A percentile compares a stretch with the other conserved stretches of the same genome.
These are phyloP conservation scores for Pangasius sanitwongsei DNA, from an alignment of 2,797 vertebrate genomes.

Conservation along the genomic window DNA sequence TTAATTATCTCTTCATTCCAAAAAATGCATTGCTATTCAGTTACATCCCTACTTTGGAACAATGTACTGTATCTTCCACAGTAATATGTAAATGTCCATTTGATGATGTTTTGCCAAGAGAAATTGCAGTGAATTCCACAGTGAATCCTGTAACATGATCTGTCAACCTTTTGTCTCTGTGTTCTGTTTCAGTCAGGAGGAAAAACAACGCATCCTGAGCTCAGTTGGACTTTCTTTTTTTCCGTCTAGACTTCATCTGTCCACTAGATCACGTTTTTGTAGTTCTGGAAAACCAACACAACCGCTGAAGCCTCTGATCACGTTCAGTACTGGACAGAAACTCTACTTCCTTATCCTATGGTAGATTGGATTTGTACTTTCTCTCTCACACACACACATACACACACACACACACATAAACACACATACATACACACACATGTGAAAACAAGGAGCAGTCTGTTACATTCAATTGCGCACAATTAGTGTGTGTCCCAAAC, in stretches of 20 bases:
- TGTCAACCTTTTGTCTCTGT: not conserved
- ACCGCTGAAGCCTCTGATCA: conserved; percentile 25
- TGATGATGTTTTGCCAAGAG: not conserved
- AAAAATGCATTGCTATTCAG: not conserved
- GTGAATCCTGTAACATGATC: not conserved
- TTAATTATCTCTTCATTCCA: not conserved
- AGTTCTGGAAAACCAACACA: not conserved
- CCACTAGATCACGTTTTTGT: conserved; percentile 1
- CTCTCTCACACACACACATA: not conserved
- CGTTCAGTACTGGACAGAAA: conserved; percentile 16
- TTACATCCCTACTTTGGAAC: not conserved
- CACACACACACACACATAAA: conserved; percentile 3
- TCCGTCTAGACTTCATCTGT: conserved; percentile 34
- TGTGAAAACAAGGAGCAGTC: not conserved
- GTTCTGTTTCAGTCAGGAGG: conserved; percentile 29
- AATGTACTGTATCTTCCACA: not conserved
- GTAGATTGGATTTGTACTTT: not conserved
- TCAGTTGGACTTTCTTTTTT: conserved; percentile 16
- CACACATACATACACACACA: conserved; percentile 22
- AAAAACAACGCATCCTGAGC: not conserved
- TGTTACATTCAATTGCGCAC: conserved; percentile 3
- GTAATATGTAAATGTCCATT: no score
- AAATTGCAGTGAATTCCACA: not conserved
- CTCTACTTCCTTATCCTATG: conserved; percentile 13
- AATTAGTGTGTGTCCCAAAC: not conserved